Evolutionary conservation across 2,888 invertebrate species (phyloP).

Genomic region (Aphidius colemani): DNA sequence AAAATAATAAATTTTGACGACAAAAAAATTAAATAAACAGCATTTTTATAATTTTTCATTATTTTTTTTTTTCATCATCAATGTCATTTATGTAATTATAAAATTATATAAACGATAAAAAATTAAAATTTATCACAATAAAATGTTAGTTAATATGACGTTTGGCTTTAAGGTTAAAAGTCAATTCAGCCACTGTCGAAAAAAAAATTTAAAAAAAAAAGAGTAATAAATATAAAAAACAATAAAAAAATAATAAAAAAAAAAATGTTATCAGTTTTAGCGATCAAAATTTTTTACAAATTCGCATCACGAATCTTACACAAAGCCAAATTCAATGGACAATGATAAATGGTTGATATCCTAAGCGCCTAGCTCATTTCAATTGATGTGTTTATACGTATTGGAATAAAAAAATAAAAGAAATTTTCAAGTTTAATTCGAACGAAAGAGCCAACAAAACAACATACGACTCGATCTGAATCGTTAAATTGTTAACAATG

Average conservation of each 20-base stretch:
- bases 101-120: too few species aligned
- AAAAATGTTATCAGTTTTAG: neutral
- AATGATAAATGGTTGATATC: slow-evolving; percentile 13
- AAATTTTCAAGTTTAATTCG: too few species aligned
- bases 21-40: too few species aligned
- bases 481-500: too few species aligned
- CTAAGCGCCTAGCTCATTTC: slow-evolving; percentile 22
- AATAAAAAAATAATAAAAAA: neutral
- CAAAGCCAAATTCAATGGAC: slow-evolving; percentile 15
- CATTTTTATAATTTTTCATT: too few species aligned
- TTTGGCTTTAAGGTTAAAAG: neutral
- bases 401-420: neutral
- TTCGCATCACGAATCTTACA: slow-evolving; percentile 15
- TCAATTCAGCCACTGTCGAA: slow-evolving; percentile 13
- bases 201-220: neutral
- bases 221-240: too few species aligned
- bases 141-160: neutral
- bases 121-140: too few species aligned
- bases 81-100: too few species aligned
- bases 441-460: too few species aligned
- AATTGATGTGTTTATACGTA: slow-evolving; percentile 22
- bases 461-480: too few species aligned
- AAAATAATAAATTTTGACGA: too few species aligned
- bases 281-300: slow-evolving; percentile 5
- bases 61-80: too few species aligned